Conservation (phyloP, 2,113 vertebrate species). For the Cygnus buccinator region DNA sequence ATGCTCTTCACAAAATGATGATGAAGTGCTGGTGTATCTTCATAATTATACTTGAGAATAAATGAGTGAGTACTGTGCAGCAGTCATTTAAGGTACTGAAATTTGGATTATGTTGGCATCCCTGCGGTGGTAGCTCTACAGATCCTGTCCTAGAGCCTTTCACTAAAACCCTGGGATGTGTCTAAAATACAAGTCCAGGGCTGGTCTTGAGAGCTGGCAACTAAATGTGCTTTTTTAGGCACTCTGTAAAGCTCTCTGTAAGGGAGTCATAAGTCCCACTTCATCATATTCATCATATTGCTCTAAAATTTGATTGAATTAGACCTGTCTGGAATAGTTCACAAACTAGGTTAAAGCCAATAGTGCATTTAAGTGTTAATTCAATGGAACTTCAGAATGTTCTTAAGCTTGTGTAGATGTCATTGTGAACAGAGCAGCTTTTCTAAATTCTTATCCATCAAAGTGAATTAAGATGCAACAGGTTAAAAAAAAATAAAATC, state of each 20-base stretch:
- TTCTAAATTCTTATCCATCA: neutral
- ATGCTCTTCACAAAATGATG: neutral
- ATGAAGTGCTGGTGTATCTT: neutral
- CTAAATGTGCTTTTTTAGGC: neutral
- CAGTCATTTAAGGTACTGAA: neutral
- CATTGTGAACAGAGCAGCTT: neutral
- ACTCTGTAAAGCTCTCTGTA: neutral
- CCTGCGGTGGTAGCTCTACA: neutral
- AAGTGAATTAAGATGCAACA: neutral
- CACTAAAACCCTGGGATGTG: neutral
- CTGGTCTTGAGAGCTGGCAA: neutral
- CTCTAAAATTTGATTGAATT: neutral
- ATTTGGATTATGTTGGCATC: neutral
- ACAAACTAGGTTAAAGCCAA: neutral
- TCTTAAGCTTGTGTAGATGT: neutral
- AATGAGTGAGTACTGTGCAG: neutral
- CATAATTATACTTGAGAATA: neutral
- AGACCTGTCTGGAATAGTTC: neutral
- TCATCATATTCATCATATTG: neutral
- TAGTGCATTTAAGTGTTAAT: neutral
- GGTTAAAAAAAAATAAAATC: neutral
- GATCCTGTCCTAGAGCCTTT: neutral
- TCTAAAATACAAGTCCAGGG: neutral
- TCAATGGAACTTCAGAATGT: neutral
- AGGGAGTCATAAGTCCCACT: neutral